Evolutionary conservation across 2,113 vertebrate genomes (phyloP), one percentile per base, ranked within the genome.

Genomic region (Tenrec ecaudatus): DNA sequence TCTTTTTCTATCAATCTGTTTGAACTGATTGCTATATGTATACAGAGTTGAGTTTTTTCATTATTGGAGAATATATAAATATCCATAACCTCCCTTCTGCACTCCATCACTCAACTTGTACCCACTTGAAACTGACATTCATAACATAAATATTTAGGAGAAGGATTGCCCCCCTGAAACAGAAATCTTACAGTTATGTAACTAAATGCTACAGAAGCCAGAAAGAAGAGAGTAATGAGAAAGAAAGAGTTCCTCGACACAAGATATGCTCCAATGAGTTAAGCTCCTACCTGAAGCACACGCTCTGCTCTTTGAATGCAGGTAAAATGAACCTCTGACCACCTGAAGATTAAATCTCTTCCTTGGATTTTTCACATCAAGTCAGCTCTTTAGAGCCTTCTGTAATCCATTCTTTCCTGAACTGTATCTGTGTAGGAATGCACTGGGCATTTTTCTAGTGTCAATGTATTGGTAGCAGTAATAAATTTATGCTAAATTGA

Each of bases 271-370:
- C 62, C 60, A 88, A 77, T 1, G 15, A 91, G 71, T 5, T 81
- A 64, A 75, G 4, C 64, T 93, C 62, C 96, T 81, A 91, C 93
- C 95, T 93, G 82, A 96, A 96, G 86, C 89, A 90, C 90, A 77
- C 82, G 82, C 92, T 96, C 94, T 96, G 90, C 90, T 92, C 58
- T 88, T 58, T 78, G 57, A 82, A 89, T 53, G 29, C 47, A 43
- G 53, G n/a, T 53, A n/a, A 82, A 89, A 78, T 15, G 25, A 95
- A 78, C n/a, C 81, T 83, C 66, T 76, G 88, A n/a, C 29, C 82
- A 22, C 20, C 9, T 57, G 69, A 82, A 1, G 58, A 85, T 27
- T 53, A 68, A 78, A 69, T 27, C 12, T 87, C n/a, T 57, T 75
- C 53, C 31, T 71, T 68, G 47, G 29, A 19, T 33, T 84, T 82